A percentile compares a stretch with the other conserved stretches of the same genome.
These are phyloP conservation scores for Scomberomorus guttatus DNA, from an alignment of 2,797 vertebrate genomes.

Conservation along the genomic window DNA sequence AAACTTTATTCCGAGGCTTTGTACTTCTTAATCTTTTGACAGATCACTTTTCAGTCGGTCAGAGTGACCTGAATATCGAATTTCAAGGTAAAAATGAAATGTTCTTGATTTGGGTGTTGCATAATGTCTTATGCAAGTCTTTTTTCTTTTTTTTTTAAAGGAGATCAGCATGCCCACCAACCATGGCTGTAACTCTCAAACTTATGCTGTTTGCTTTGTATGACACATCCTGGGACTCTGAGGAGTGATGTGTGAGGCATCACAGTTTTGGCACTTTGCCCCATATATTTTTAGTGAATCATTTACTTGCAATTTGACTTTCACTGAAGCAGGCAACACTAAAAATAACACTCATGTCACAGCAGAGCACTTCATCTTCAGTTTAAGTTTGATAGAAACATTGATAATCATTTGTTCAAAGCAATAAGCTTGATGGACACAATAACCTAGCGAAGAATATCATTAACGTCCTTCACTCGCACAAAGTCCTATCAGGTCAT, in stretches of 20 bases:
- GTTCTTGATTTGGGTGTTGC: neutral
- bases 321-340: constrained; percentile 28
- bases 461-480: constrained; percentile 9
- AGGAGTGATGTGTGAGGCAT: constrained; percentile 41
- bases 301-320: constrained; percentile 56
- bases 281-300: constrained; percentile 42
- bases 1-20: neutral
- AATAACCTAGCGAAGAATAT: neutral
- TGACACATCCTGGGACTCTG: constrained; percentile 37
- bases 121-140: neutral
- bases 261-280: constrained; percentile 37
- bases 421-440: constrained; percentile 5
- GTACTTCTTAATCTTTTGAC: neutral
- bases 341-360: constrained; percentile 46
- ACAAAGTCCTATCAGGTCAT: constrained; percentile 36
- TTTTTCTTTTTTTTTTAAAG: neutral
- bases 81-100: neutral
- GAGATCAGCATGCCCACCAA: neutral
- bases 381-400: constrained; percentile 3
- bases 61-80: neutral
- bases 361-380: neutral
- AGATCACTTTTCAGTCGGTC: neutral
- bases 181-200: neutral
- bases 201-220: neutral
- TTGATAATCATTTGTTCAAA: constrained; percentile 21